Evolutionary conservation across 2,888 invertebrate genomes (phyloP), one percentile per base, ranked within the genome.

Genomic region (Aphelenchoides bicaudatus): DNA sequence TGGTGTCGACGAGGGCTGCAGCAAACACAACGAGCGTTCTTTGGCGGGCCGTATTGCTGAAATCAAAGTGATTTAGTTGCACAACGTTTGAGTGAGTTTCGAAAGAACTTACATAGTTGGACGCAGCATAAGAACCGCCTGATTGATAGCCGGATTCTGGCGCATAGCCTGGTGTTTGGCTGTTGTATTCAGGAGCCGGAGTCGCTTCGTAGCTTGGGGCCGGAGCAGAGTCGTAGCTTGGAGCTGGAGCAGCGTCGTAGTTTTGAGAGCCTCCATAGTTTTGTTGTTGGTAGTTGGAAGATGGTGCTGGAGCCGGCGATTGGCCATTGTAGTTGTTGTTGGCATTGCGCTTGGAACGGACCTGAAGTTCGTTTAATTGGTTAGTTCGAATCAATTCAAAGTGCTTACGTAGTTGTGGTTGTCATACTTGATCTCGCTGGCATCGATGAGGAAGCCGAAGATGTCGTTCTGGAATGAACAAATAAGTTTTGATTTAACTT

Each of bases 401-500:
- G 4, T 43, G 27, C 50, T 31, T 16, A 34, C 37, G 16, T 21
- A 30, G 16, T 27, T 23, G 38, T 1, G 19, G 10, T 46, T 27
- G 43, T 10, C 21, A 21, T 25, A 28, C 56, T 66, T 37, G 19
- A 70, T 29, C 39, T 70, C 54, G 54, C 61, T 57, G 31, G 63
- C 43, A 43, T 67, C 67, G 51, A 70, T 54, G 43, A 67, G 51
- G 56, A 67, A 67, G 34, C 67, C 67, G 25, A 61, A 28, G 37
- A 67, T 62, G 46, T 53, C 39, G 16, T 48, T 46, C 65, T 62
- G 37, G 19, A 55, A 43, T n/a, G 39, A 10, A n/a, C 1, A 56
- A 3, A 55, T 16, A 55, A 30, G 3, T 4, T 6, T 13, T n/a
- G 37, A 16, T n/a, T n/a, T n/a, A n/a, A n/a, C n/a, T n/a, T n/a